Evolutionary conservation across 1,140 invertebrate genomes (phyloP).

Genomic region (Trypoxylus dichotomus): DNA sequence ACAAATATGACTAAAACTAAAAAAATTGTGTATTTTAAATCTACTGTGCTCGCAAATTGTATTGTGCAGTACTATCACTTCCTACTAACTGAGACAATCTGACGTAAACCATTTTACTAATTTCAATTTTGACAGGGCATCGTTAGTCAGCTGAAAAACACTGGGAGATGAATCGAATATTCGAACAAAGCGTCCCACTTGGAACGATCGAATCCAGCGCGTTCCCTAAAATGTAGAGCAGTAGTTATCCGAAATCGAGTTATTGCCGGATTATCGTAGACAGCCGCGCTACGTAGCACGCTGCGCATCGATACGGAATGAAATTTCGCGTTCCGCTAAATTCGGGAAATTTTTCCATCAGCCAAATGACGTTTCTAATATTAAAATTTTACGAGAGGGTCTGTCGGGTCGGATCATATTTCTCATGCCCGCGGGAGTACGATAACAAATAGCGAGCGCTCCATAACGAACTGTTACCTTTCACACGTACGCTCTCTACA

Average conservation of each 20-base stretch:
- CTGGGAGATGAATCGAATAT: background rate
- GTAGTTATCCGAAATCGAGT: conserved; percentile 2
- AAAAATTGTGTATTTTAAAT: no score
- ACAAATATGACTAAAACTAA: no score
- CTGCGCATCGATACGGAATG: background rate
- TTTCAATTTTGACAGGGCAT: background rate
- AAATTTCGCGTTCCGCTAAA: background rate
- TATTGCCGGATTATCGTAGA: background rate
- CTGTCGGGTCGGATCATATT: conserved; percentile 36
- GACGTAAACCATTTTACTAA: background rate
- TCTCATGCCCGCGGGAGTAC: conserved; percentile 35
- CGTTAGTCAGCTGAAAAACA: background rate
- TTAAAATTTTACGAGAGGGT: conserved; percentile 40
- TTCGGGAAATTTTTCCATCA: conserved; percentile 32
- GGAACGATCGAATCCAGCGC: background rate
- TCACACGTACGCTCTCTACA: background rate
- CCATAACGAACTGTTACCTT: conserved; percentile 2
- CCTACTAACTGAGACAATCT: no score
- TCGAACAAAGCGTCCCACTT: background rate
- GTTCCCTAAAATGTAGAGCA: background rate
- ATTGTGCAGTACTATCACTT: no score
- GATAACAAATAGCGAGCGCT: conserved; percentile 32
- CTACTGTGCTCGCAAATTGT: no score
- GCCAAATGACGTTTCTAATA: conserved; percentile 40
- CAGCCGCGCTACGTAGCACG: background rate